phyloP scores from a whole-genome alignment of 2,888 invertebrate genomes.

The Merodon equestris region DNA sequence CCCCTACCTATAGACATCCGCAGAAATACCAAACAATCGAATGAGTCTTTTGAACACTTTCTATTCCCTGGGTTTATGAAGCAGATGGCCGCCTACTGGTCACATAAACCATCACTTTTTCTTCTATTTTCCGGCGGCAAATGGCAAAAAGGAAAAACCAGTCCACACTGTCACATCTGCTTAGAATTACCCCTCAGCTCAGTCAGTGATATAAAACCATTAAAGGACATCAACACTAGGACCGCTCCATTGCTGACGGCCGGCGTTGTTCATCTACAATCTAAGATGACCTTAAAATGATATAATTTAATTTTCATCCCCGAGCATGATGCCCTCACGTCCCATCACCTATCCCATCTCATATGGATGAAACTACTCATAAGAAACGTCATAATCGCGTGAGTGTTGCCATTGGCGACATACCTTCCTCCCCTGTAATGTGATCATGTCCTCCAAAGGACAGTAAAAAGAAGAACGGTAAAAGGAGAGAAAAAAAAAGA shows the following conservation, averaged over 20 bases:
- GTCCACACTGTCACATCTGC: slow-evolving; percentile 55
- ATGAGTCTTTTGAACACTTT: slow-evolving; percentile 32
- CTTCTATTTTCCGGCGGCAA: slow-evolving; percentile 1
- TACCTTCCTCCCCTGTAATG: background rate
- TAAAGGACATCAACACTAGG: slow-evolving; percentile 1
- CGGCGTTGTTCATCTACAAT: background rate
- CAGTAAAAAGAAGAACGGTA: background rate
- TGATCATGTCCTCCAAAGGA: slow-evolving; percentile 50
- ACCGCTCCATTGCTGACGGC: background rate
- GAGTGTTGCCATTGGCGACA: slow-evolving; percentile 26
- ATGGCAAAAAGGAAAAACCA: slow-evolving; percentile 11
- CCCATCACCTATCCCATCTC: too few relatives aligned
- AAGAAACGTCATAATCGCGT: slow-evolving; percentile 56
- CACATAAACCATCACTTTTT: slow-evolving; percentile 35
- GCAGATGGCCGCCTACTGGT: slow-evolving; percentile 19
- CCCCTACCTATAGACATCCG: slow-evolving; percentile 24
- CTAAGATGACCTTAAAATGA: slow-evolving; percentile 4
- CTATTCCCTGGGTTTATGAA: background rate
- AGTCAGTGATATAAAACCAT: background rate
- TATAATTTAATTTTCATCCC: slow-evolving; percentile 53
- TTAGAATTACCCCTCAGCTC: slow-evolving; percentile 50
- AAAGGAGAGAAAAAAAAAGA: slow-evolving; percentile 32
- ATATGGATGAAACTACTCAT: slow-evolving; percentile 42
- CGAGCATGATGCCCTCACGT: slow-evolving; percentile 23
- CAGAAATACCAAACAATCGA: slow-evolving; percentile 22